Evolutionary conservation across 1,140 invertebrate species (phyloP).

Genomic region (Trachymyrmex cornetzi): DNA sequence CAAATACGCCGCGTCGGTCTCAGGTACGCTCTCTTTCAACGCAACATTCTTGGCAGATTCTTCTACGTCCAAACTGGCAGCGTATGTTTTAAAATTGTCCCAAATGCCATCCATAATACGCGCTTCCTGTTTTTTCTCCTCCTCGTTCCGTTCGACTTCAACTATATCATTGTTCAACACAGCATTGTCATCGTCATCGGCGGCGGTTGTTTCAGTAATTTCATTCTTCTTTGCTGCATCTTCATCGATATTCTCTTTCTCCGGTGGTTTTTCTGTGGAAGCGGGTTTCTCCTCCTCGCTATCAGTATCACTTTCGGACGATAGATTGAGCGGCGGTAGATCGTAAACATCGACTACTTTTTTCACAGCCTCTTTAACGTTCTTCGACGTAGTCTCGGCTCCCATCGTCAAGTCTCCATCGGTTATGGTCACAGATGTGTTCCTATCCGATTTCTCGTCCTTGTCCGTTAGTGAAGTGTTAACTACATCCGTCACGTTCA

Average conservation of each 20-base stretch:
- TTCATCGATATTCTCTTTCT: slow-evolving; percentile 47
- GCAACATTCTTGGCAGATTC: slow-evolving; percentile 55
- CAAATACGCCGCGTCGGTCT: slow-evolving; percentile 76
- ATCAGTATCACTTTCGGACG: slow-evolving; percentile 92
- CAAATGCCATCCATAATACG: slow-evolving; percentile 91
- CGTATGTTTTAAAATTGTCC: slow-evolving; percentile 93
- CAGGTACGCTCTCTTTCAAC: slow-evolving; percentile 63
- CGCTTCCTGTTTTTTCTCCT: slow-evolving; percentile 85
- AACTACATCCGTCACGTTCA: neutral
- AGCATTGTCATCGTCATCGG: slow-evolving; percentile 27
- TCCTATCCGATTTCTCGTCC: slow-evolving; percentile 29
- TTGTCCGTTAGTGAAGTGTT: neutral
- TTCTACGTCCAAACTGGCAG: slow-evolving; percentile 87
- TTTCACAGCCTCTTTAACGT: slow-evolving; percentile 79
- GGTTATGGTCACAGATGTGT: neutral
- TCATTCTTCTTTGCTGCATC: slow-evolving; percentile 24
- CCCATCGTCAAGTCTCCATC: neutral
- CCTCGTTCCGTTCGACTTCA: slow-evolving; percentile 82
- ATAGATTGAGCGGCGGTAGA: slow-evolving; percentile 93
- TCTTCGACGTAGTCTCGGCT: slow-evolving; percentile 16
- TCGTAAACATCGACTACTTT: slow-evolving; percentile 89
- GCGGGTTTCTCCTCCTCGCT: slow-evolving; percentile 84
- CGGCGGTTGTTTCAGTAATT: neutral
- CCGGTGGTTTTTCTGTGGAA: slow-evolving; percentile 57
- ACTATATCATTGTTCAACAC: slow-evolving; percentile 70